Conservation (phyloP, 2,797 vertebrate species). For the Thalassophryne amazonica region DNA sequence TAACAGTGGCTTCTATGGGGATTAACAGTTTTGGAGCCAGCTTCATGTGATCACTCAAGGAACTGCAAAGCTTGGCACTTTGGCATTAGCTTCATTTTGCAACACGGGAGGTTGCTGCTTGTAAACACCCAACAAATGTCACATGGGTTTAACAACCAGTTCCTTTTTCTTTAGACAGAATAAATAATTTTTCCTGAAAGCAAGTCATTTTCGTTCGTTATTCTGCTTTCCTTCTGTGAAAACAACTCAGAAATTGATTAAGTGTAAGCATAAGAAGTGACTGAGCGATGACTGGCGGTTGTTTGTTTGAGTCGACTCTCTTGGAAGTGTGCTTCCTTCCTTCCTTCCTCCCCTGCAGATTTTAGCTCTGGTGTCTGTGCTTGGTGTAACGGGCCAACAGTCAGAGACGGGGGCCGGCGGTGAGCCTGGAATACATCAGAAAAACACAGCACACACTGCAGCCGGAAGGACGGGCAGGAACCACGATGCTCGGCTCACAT, state of each 20-base stretch:
- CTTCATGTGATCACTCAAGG: no score
- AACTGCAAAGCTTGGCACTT: no score
- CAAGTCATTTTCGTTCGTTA: slow-evolving; percentile 3
- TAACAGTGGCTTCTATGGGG: no score
- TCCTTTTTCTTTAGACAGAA: no score
- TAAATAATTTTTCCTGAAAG: no score
- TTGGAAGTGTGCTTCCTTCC: slow-evolving; percentile 59
- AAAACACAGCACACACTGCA: slow-evolving; percentile 63
- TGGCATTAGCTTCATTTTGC: no score
- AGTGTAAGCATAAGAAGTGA: slow-evolving; percentile 12
- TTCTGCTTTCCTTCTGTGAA: slow-evolving; percentile 1
- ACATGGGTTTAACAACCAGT: no score
- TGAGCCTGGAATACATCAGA: slow-evolving; percentile 69
- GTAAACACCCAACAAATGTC: no score
- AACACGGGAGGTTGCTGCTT: no score
- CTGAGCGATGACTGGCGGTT: slow-evolving; percentile 51
- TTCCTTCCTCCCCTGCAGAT: slow-evolving; percentile 54
- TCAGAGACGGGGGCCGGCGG: slow-evolving; percentile 27
- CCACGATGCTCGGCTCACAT: slow-evolving; percentile 54
- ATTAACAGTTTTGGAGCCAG: no score
- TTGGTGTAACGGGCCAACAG: slow-evolving; percentile 41
- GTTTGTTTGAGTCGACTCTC: slow-evolving; percentile 39
- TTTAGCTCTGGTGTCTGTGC: slow-evolving; percentile 34
- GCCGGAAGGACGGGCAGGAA: slow-evolving; percentile 69
- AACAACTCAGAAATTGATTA: slow-evolving; percentile 19